These are phyloP conservation scores for Acrocephalus kingi DNA, from an alignment of 2,113 vertebrate genomes.

Conservation along the genomic window DNA sequence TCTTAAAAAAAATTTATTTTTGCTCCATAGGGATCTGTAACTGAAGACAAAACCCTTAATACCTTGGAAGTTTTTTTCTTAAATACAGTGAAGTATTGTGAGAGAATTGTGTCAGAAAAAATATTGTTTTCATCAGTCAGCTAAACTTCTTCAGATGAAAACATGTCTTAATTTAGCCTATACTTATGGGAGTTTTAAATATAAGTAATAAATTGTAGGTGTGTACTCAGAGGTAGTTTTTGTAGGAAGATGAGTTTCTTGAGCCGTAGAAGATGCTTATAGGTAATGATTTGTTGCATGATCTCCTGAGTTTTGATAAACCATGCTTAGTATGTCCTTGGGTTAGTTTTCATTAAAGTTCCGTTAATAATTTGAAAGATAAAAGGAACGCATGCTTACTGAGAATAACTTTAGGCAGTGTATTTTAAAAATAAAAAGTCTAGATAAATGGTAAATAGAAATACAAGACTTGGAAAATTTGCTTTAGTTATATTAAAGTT, in stretches of 20 bases:
- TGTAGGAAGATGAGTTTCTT: not conserved
- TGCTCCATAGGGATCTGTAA: not conserved
- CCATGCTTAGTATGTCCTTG: not conserved
- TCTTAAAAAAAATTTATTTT: not conserved
- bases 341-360: not conserved
- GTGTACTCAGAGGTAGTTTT: not conserved
- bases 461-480: not conserved
- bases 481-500: not conserved
- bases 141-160: not conserved
- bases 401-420: not conserved
- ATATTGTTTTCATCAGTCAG: not conserved
- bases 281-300: not conserved
- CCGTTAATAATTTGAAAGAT: not conserved
- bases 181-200: not conserved
- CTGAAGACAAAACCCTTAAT: not conserved
- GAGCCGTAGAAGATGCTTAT: not conserved
- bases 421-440: not conserved
- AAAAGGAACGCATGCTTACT: not conserved
- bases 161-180: not conserved
- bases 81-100: not conserved
- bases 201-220: not conserved
- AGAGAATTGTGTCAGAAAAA: not conserved
- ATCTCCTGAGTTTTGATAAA: not conserved
- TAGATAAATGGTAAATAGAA: not conserved
- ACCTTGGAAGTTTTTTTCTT: not conserved